phyloP scores from a whole-genome alignment of 1,140 invertebrate genomes.

The Tetragnatha versicolor region DNA sequence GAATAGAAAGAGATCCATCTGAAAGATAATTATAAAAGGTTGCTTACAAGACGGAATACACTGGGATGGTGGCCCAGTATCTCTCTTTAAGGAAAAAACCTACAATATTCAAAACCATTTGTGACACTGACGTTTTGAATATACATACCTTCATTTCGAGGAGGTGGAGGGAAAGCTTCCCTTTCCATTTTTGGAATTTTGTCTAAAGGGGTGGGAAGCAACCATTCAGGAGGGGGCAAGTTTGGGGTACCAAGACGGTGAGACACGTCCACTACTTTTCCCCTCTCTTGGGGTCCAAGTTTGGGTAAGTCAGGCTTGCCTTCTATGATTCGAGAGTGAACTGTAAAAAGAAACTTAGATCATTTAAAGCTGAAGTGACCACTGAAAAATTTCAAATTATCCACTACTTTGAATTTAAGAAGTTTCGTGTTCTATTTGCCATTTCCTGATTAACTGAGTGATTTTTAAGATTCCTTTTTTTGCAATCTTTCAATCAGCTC shows the following conservation, averaged over 20 bases:
- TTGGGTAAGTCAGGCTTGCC: constrained; percentile 52
- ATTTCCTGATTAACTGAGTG: no score
- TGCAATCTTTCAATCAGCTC: no score
- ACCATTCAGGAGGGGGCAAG: constrained; percentile 77
- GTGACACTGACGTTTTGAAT: neutral
- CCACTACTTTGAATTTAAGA: no score
- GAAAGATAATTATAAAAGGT: no score
- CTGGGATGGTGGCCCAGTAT: neutral
- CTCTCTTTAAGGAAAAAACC: constrained; percentile 67
- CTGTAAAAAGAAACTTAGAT: neutral
- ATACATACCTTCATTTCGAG: constrained; percentile 76
- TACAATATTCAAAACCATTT: constrained; percentile 68
- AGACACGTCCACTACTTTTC: constrained; percentile 78
- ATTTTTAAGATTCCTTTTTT: no score
- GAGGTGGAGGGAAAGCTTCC: constrained; percentile 85
- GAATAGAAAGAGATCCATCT: constrained; percentile 47
- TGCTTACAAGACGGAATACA: no score
- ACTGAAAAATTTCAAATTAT: no score
- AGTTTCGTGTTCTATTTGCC: no score
- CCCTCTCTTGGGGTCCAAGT: constrained; percentile 63
- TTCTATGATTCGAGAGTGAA: constrained; percentile 65
- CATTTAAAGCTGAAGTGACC: no score
- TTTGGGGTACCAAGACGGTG: constrained; percentile 75
- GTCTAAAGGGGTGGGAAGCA: constrained; percentile 79
- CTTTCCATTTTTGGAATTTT: constrained; percentile 79